These are phyloP conservation scores for Boulengeromyrus knoepffleri DNA, from an alignment of 2,113 vertebrate genomes.

Conservation along the genomic window DNA sequence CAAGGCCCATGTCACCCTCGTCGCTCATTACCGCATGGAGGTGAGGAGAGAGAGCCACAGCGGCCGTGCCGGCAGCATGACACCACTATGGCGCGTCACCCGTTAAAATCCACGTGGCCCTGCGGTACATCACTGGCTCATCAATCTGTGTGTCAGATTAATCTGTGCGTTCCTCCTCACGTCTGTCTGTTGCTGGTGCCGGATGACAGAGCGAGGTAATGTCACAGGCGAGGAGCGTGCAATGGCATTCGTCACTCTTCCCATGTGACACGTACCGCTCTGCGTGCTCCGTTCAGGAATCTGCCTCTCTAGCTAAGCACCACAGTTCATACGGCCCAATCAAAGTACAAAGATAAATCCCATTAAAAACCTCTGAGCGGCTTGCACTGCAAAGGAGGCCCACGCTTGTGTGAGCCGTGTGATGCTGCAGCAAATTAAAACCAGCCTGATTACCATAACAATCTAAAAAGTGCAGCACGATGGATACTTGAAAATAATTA, in stretches of 20 bases:
- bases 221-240: conserved; percentile 25
- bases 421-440: background rate
- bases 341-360: background rate
- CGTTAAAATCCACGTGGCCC: conserved; percentile 29
- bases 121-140: conserved; percentile 35
- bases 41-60: background rate
- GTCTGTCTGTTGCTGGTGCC: conserved; percentile 9
- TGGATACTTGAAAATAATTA: background rate
- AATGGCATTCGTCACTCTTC: conserved; percentile 15
- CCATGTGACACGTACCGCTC: background rate
- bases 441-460: background rate
- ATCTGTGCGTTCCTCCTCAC: conserved; percentile 33
- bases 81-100: conserved; percentile 19
- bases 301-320: background rate
- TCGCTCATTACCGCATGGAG: conserved; percentile 16
- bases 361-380: background rate
- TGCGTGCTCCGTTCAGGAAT: background rate
- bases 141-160: conserved; percentile 34
- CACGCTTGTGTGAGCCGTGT: background rate
- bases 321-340: background rate
- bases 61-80: conserved; percentile 21
- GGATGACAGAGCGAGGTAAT: conserved; percentile 21
- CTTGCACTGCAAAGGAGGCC: background rate
- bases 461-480: background rate
- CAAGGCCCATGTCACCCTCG: conserved; percentile 21